A percentile compares a stretch with the other conserved stretches of the same genome.
phyloP scores from a whole-genome alignment of 2,888 invertebrate genomes.

The Oscheius myriophilus region DNA sequence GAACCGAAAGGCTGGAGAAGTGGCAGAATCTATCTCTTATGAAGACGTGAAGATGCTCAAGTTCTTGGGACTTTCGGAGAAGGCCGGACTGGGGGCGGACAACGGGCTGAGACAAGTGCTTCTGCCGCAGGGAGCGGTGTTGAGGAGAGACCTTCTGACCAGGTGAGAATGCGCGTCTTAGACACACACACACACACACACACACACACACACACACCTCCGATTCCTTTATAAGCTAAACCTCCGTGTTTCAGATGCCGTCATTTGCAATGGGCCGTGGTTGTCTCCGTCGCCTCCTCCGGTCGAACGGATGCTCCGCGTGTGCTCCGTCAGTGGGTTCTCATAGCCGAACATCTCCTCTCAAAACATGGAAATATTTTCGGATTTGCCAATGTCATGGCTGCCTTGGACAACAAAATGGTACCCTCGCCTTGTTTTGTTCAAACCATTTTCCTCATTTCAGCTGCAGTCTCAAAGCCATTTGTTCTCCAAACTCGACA shows the following conservation, averaged over 20 bases:
- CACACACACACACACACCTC: too few relatives aligned
- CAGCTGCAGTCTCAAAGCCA: constrained; percentile 22
- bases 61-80: constrained; percentile 21
- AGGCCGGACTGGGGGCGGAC: constrained; percentile 18
- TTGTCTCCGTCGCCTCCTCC: constrained; percentile 12
- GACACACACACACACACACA: background rate
- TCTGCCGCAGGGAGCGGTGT: constrained; percentile 18
- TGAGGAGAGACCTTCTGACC: constrained; percentile 18
- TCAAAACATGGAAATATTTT: constrained; percentile 21
- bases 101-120: constrained; percentile 28
- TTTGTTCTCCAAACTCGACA: constrained; percentile 20
- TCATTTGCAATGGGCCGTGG: constrained; percentile 24
- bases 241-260: constrained; percentile 28
- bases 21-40: constrained; percentile 24
- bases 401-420: constrained; percentile 27
- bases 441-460: background rate
- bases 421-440: background rate
- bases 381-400: constrained; percentile 32
- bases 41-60: constrained; percentile 23
- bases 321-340: constrained; percentile 28
- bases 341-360: constrained; percentile 17
- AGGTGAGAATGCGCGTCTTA: constrained; percentile 12
- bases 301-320: constrained; percentile 7
- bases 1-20: constrained; percentile 17
- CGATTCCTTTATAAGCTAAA: too few relatives aligned